phyloP scores from a whole-genome alignment of 1,140 invertebrate species.

The Cardiocondyla obscurior region DNA sequence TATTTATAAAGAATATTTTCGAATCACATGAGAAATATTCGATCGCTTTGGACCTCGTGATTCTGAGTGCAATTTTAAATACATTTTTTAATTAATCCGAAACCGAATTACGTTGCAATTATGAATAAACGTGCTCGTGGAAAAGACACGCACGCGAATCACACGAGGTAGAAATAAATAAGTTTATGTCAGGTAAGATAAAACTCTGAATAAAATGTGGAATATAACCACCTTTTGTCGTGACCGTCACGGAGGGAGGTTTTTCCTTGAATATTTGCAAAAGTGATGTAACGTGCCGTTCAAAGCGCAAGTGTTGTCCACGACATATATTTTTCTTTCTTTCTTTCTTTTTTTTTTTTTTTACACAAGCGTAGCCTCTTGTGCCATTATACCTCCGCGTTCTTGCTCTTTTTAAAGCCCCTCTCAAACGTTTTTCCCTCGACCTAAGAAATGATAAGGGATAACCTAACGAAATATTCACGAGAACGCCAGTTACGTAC shows the following conservation, averaged over 20 bases:
- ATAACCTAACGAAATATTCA: constrained; percentile 49
- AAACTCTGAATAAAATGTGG: constrained; percentile 19
- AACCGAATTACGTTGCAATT: background rate
- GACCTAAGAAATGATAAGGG: constrained; percentile 12
- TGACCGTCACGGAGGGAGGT: background rate
- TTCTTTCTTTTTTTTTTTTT: constrained; percentile 1
- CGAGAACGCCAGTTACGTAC: constrained; percentile 2
- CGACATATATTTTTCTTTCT: background rate
- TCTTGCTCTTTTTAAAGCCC: background rate
- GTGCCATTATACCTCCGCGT: background rate
- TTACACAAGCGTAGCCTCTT: background rate
- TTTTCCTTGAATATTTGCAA: constrained; percentile 10
- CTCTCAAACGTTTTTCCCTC: background rate
- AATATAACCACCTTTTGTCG: background rate
- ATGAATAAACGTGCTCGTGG: background rate
- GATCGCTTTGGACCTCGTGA: background rate
- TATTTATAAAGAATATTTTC: background rate
- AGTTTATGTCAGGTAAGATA: background rate
- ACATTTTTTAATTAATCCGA: background rate
- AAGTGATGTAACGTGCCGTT: constrained; percentile 1
- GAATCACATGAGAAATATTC: background rate
- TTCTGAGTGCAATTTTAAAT: background rate
- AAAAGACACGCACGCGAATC: background rate
- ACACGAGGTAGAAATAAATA: background rate
- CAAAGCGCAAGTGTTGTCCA: background rate